A percentile compares a stretch with the other conserved stretches of the same genome.
These are phyloP conservation scores for Heterodera carotae DNA, from an alignment of 1,140 invertebrate species.

Conservation along the genomic window DNA sequence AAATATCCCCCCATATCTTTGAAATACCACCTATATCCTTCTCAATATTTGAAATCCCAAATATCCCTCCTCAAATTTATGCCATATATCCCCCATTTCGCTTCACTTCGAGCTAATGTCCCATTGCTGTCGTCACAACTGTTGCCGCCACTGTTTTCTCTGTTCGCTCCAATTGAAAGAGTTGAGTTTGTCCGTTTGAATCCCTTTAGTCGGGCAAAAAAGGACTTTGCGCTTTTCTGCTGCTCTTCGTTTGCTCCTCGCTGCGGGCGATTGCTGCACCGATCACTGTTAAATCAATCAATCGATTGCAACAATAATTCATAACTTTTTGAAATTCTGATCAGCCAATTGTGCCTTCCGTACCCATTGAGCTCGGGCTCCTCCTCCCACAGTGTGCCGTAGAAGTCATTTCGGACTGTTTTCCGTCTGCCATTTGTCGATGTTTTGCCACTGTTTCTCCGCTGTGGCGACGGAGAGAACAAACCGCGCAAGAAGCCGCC, in stretches of 20 bases:
- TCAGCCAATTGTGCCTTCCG: background rate
- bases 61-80: too few species aligned
- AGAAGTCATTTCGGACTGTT: constrained; percentile 8
- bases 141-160: background rate
- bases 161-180: background rate
- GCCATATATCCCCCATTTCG: background rate
- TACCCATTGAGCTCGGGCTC: background rate
- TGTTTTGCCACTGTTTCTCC: background rate
- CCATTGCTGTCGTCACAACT: background rate
- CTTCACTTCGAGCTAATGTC: background rate
- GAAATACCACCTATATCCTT: too few species aligned
- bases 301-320: too few species aligned
- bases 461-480: constrained; percentile 26
- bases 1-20: too few species aligned
- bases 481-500: constrained; percentile 14
- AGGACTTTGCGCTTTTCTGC: background rate
- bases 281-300: too few species aligned
- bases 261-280: too few species aligned
- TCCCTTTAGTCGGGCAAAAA: constrained; percentile 4
- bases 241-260: background rate
- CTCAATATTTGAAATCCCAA: too few species aligned
- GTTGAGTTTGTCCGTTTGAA: constrained; percentile 8
- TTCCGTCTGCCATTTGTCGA: background rate
- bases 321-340: constrained; percentile 14
- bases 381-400: constrained; percentile 27